These are phyloP conservation scores for Nyctereutes procyonoides DNA, from an alignment of 2,113 vertebrate genomes.

Conservation along the genomic window DNA sequence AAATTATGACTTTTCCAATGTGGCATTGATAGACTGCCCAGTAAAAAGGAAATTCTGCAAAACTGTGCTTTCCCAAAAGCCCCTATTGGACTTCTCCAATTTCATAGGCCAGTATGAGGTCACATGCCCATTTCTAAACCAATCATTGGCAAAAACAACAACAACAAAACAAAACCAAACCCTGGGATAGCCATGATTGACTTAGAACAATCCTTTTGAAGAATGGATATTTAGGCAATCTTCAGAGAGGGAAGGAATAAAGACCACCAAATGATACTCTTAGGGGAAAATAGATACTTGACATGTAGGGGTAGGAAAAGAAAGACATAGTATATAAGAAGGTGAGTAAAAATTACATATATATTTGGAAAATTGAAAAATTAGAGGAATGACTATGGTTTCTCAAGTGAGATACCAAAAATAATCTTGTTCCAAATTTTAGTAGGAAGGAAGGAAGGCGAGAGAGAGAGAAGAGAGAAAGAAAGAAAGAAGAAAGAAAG, in stretches of 20 bases:
- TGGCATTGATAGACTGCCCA: not conserved
- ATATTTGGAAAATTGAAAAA: conserved; percentile 8
- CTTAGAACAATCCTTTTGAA: not conserved
- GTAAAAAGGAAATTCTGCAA: not conserved
- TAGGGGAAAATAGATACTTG: not conserved
- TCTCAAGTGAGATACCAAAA: not conserved
- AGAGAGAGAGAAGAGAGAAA: not conserved
- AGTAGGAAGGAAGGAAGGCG: not conserved
- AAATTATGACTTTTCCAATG: not conserved
- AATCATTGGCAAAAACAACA: not conserved
- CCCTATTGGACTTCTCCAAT: not conserved
- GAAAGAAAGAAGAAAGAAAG: not conserved
- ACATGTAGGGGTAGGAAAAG: not conserved
- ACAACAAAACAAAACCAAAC: not conserved
- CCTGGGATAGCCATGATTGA: not conserved
- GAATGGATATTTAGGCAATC: not conserved
- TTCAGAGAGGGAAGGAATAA: not conserved
- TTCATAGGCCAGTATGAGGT: not conserved
- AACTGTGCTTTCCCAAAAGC: not conserved
- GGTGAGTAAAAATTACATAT: not conserved
- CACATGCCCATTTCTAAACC: not conserved
- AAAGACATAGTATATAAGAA: not conserved
- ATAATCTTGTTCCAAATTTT: not conserved
- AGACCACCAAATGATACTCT: not conserved
- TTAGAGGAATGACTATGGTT: not conserved